phyloP scores from a whole-genome alignment of 2,113 vertebrate species.

The Tragulus kanchil region DNA sequence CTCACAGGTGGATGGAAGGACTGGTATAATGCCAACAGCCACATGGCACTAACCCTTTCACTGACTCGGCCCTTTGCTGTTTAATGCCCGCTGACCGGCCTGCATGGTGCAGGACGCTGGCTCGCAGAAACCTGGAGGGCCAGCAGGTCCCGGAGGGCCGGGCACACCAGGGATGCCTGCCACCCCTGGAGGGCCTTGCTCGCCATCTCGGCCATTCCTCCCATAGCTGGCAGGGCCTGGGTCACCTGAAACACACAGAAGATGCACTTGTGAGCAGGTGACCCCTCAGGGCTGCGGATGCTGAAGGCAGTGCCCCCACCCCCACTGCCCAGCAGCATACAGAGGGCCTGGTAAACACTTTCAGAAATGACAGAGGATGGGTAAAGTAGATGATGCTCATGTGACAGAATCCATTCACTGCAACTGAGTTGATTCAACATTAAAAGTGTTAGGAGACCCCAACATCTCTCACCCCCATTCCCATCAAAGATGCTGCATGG shows the following conservation, averaged over 20 bases:
- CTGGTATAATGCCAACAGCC: conserved; percentile 50
- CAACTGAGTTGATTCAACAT: not conserved
- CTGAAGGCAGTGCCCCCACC: too few relatives aligned
- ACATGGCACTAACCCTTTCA: conserved; percentile 87
- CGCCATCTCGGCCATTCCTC: conserved; percentile 94
- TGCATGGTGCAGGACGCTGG: conserved; percentile 95
- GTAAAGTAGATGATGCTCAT: not conserved
- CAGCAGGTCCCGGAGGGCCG: conserved; percentile 93
- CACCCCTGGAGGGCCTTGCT: conserved; percentile 92
- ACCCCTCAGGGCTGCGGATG: not conserved
- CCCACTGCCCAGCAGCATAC: fast-evolving
- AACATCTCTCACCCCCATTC: not conserved
- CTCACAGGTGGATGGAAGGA: too few relatives aligned
- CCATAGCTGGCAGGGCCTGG: conserved; percentile 96
- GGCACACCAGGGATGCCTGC: conserved; percentile 94
- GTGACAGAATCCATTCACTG: not conserved
- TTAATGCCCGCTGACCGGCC: conserved; percentile 88
- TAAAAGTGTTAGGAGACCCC: not conserved
- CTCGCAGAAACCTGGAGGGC: conserved; percentile 96
- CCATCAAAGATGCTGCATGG: not conserved
- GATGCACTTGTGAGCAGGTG: not conserved
- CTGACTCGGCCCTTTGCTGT: conserved; percentile 87
- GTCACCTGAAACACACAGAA: conserved; percentile 90
- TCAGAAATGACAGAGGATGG: not conserved
- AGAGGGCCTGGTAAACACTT: not conserved